Base-by-base conservation (phyloP, 2,113 vertebrate species). In the Brienomyrus brachyistius region DNA sequence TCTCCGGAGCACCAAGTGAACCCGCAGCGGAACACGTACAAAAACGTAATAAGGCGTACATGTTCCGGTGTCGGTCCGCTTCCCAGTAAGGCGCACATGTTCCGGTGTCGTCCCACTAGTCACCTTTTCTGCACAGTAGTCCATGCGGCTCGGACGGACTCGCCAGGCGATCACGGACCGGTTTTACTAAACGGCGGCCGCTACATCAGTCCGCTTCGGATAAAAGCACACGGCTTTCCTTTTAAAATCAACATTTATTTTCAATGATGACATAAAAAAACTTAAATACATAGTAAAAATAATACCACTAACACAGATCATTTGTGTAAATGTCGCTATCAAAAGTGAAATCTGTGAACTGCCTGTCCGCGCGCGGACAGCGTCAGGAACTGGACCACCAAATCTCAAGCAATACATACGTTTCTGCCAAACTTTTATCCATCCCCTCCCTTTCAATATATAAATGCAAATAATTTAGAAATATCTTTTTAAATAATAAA, bases 211-310 rank as follows among this genome's bases (percentile, higher is more conserved):
- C 21, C 4, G 13, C 40, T 47, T 10, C 40, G 45, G 21, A 48
- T 48, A 84, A 84, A 84, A 47, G 45, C 51, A 89, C n/a, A 87
- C 15, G 17, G 54, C 27, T 84, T 84, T 48, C 40, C 19, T n/a
- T 84, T 84, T 84, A 84, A 84, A 84, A 84, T 84, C 82, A 48
- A 84, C 82, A 47, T 84, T 84, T 84, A 84, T 84, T 84, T 84
- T 84, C 43, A 84, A 84, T 84, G 82, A 84, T 48, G 43, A 84
- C 82, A 84, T 84, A 84, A 84, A 43, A 43, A 84, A 84, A 84
- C 45, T 84, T 84, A 84, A 84, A 84, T 80, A 80, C 74, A 80
- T 84, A 84, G 82, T 84, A 84, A 84, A 84, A 84, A 80, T 80
- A 84, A 84, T 84, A 40, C 82, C 82, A 84, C 82, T 47, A 84